Evolutionary conservation across 2,113 vertebrate species (phyloP).

Genomic region (Dryoscopus gambensis): DNA sequence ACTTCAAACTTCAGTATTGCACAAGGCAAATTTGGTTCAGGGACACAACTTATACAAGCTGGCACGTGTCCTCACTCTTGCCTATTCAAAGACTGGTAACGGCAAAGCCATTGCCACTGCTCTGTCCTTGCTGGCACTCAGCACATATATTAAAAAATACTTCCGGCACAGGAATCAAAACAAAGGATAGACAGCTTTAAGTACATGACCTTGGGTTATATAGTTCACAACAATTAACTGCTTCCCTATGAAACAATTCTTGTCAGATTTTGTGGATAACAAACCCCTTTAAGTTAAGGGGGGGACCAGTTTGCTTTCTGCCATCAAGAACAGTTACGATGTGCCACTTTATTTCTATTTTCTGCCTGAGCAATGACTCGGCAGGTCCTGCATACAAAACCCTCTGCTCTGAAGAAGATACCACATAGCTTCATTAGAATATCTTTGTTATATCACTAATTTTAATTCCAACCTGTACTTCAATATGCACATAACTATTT

Average conservation of each 20-base stretch:
- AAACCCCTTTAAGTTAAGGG: not conserved
- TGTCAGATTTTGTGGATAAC: not conserved
- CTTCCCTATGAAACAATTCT: not conserved
- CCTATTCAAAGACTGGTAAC: not conserved
- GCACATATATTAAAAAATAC: not conserved
- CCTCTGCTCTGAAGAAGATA: slow-evolving; percentile 18
- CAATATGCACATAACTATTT: slow-evolving; percentile 58
- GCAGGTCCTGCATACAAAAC: not conserved
- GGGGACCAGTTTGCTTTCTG: not conserved
- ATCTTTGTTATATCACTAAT: slow-evolving; percentile 42
- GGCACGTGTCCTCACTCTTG: not conserved
- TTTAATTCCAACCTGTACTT: slow-evolving; percentile 68
- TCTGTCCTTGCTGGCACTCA: accelerated
- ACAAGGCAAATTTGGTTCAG: not conserved
- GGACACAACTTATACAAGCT: not conserved
- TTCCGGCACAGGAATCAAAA: not conserved
- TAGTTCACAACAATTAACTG: not conserved
- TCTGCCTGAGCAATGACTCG: not conserved
- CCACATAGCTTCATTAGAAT: slow-evolving; percentile 15
- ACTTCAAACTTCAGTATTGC: not conserved
- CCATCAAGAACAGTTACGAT: not conserved
- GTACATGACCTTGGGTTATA: not conserved
- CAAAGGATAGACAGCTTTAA: not conserved
- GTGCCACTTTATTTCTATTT: not conserved
- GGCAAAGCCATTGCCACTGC: not conserved